Evolutionary conservation across 2,113 vertebrate species (phyloP), one percentile per base, ranked within the genome.

Genomic region (Strix aluco): DNA sequence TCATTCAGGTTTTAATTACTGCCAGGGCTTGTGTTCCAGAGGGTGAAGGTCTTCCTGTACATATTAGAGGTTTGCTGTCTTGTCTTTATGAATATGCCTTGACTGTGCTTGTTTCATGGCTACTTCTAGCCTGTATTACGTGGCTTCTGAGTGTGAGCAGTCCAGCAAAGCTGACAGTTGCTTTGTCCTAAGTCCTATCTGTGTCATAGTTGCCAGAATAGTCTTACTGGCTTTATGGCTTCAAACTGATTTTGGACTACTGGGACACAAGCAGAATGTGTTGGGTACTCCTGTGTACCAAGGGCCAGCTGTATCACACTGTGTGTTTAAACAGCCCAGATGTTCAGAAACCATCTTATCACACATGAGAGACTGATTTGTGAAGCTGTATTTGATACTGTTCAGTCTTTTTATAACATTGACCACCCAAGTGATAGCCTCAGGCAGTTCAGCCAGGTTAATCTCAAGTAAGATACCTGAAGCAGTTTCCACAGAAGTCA

Each of bases 91-190:
- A 72, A 16, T 52, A 57, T 14, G 22, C 29, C 26, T 80, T 75
- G 11, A 22, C 40, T 42, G 38, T 52, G 26, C n/a, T 42, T 90
- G 10, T 90, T 92, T 85, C 55, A 6, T 42, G 27, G 42, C 16
- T 46, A 36, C 25, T 78, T 44, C 15, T 81, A 46, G 59, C 17
- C 42, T 70, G 0, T 55, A 6, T 77, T 67, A n/a, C 0, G 0
- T 55, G 10, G 5, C 23, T 38, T 65, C 78, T 54, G 36, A 61
- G 46, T 62, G 18, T 44, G 26, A 74, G 27, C 36, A 20, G 34
- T 65, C 34, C 34, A 32, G 34, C 26, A 78, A 42, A 85, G 23
- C 26, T 81, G 42, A n/a, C 16, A 61, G 32, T 61, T 51, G 34
- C 32, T 61, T 18, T n/a, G 23, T 69, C 18, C 11, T 32, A 25